Evolutionary conservation across 2,797 vertebrate species (phyloP).

Genomic region (Tinamus major): DNA sequence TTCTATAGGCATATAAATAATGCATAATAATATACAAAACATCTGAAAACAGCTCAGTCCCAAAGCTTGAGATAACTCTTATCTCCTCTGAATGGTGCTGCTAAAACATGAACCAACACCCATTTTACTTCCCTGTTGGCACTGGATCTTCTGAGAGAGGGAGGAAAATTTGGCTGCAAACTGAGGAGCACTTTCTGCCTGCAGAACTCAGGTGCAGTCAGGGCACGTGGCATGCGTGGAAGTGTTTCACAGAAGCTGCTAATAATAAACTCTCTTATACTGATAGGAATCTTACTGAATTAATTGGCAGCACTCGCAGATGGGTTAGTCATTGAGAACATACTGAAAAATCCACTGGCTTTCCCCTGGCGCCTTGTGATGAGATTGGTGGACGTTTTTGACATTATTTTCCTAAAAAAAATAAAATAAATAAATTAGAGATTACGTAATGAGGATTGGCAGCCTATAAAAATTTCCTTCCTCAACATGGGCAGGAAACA

Average conservation of each 20-base stretch:
- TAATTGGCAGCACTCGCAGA: accelerated
- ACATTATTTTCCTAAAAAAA: slow-evolving; percentile 23
- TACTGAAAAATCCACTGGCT: slow-evolving; percentile 2
- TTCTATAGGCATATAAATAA: neutral
- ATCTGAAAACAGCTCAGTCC: neutral
- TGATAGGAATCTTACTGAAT: neutral
- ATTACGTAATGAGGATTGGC: slow-evolving; percentile 26
- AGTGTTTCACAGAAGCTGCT: neutral
- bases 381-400: slow-evolving; percentile 13
- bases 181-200: neutral
- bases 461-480: slow-evolving; percentile 51
- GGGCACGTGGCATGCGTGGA: accelerated
- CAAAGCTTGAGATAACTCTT: neutral
- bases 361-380: slow-evolving; percentile 31
- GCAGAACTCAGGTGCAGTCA: neutral
- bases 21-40: neutral
- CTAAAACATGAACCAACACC: neutral
- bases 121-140: neutral
- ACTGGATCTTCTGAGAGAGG: neutral
- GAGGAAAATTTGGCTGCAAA: neutral
- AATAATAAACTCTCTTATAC: slow-evolving; percentile 30
- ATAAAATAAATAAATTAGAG: slow-evolving; percentile 12
- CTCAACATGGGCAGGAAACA: neutral
- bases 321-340: neutral
- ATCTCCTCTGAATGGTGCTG: neutral